Conservation (phyloP, 2,888 invertebrate species). For the Calliscelio sp. region DNA sequence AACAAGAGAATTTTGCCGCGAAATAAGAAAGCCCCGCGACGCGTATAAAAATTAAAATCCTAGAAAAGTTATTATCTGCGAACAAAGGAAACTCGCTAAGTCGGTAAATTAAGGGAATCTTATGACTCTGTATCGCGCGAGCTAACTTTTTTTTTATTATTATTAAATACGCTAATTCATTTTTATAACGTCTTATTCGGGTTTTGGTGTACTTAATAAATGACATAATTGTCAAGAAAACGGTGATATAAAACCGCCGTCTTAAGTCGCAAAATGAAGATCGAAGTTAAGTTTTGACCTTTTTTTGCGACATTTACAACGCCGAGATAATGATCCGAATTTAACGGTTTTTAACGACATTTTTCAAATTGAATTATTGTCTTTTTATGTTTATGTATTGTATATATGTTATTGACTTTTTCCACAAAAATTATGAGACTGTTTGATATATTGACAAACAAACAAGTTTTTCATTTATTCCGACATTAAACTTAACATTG, state of each 20-base stretch:
- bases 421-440: too few species aligned
- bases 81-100: slow-evolving; percentile 23
- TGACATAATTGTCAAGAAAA: slow-evolving; percentile 21
- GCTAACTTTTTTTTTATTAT: slow-evolving; percentile 26
- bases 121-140: slow-evolving; percentile 14
- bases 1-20: too few species aligned
- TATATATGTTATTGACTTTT: too few species aligned
- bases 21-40: not conserved
- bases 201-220: slow-evolving; percentile 9
- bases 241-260: not conserved
- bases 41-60: slow-evolving; percentile 30
- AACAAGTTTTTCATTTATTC: too few species aligned
- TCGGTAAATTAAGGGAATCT: slow-evolving; percentile 25
- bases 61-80: slow-evolving; percentile 34
- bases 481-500: too few species aligned
- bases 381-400: too few species aligned
- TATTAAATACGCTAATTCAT: slow-evolving; percentile 21
- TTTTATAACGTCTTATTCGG: slow-evolving; percentile 13
- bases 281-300: not conserved
- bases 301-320: not conserved
- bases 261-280: too few species aligned
- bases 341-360: too few species aligned
- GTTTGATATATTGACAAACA: too few species aligned
- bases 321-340: too few species aligned
- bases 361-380: too few species aligned